Evolutionary conservation across 2,113 vertebrate species (phyloP).

Genomic region (Gobiocypris rarus): DNA sequence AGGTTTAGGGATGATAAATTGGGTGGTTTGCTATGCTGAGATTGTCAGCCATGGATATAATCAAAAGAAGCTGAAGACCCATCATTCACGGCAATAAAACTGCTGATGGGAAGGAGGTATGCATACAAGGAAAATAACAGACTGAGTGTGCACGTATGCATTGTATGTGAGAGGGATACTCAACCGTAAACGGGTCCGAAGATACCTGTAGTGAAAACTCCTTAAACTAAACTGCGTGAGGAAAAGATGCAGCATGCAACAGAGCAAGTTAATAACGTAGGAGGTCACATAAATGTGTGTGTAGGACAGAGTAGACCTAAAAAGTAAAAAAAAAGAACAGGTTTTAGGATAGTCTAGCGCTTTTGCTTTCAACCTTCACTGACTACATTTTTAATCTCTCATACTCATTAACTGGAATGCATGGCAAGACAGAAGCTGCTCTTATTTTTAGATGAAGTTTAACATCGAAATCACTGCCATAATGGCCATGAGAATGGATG

Average conservation of each 20-base stretch:
- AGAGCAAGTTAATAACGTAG: not conserved
- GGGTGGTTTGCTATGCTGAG: not conserved
- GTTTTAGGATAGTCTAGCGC: not conserved
- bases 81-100: slow-evolving; percentile 53
- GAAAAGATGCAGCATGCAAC: not conserved
- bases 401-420: not conserved
- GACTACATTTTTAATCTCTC: not conserved
- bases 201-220: slow-evolving; percentile 16
- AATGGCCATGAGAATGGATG: slow-evolving; percentile 9
- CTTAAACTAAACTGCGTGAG: not conserved
- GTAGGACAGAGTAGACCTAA: not conserved
- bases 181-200: not conserved
- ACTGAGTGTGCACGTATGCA: not conserved
- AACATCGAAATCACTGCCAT: slow-evolving; percentile 11
- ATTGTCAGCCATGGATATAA: slow-evolving; percentile 50
- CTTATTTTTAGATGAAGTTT: not conserved
- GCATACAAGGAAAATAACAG: not conserved
- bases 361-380: slow-evolving; percentile 9
- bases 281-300: slow-evolving; percentile 2
- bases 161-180: not conserved
- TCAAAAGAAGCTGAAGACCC: slow-evolving; percentile 43
- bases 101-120: slow-evolving; percentile 6
- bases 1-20: slow-evolving; percentile 49
- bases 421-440: not conserved
- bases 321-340: not conserved